Conservation (phyloP, 2,888 invertebrate genomes). For the Drepanosiphum platanoidis region DNA sequence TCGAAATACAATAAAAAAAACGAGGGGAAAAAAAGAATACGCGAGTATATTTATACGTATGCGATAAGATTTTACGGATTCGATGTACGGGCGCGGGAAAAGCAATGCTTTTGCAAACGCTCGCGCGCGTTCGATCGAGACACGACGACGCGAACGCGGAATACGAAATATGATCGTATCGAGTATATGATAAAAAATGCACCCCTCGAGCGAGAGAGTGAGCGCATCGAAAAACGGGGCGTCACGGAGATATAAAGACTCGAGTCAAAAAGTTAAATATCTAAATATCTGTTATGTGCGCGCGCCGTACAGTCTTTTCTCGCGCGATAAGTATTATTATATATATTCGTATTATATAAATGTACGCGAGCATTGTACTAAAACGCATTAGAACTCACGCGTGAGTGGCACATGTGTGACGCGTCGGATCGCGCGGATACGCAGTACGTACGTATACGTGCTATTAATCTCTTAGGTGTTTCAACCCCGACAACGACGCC, state of each 20-base stretch:
- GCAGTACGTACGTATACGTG: too few species aligned
- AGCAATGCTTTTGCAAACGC: background rate
- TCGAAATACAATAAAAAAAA: too few species aligned
- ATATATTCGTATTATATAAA: background rate
- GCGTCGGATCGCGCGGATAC: background rate
- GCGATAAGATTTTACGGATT: background rate
- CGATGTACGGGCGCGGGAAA: background rate
- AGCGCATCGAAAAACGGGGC: too few species aligned
- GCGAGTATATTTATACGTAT: background rate
- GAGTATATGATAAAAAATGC: too few species aligned
- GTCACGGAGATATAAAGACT: background rate
- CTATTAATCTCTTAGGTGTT: constrained; percentile 7
- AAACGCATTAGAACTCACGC: too few species aligned
- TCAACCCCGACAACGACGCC: background rate
- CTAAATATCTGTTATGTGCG: constrained; percentile 11
- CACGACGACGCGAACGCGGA: background rate
- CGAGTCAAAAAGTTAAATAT: constrained; percentile 18
- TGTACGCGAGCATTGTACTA: background rate
- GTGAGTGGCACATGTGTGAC: background rate
- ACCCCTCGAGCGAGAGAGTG: background rate
- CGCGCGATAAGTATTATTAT: background rate
- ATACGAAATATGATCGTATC: background rate
- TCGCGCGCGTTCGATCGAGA: background rate
- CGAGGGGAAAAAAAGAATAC: too few species aligned
- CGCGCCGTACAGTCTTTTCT: background rate